A percentile compares a stretch with the other conserved stretches of the same genome.
phyloP scores from a whole-genome alignment of 2,797 vertebrate genomes.

The Coilia nasus region DNA sequence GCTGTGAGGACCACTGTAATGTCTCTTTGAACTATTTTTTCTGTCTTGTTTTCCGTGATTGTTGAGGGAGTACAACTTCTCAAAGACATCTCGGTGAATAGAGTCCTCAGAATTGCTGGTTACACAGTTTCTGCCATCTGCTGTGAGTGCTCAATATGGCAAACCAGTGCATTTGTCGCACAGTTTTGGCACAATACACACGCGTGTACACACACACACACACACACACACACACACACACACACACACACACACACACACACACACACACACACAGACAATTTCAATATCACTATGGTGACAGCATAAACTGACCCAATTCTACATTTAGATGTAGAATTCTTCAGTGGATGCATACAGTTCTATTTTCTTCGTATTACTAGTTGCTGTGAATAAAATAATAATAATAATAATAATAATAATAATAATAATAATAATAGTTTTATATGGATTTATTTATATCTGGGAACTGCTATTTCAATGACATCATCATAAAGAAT shows the following conservation, averaged over 20 bases:
- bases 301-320: conserved; percentile 16
- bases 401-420: too few relatives aligned
- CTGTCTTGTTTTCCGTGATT: conserved; percentile 70
- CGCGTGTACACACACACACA: not conserved
- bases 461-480: too few relatives aligned
- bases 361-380: too few relatives aligned
- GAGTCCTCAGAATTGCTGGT: conserved; percentile 49
- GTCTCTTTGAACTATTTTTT: conserved; percentile 73
- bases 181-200: conserved; percentile 31
- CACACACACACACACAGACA: not conserved
- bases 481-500: too few relatives aligned
- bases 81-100: conserved; percentile 53
- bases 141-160: conserved; percentile 47
- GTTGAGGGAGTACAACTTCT: conserved; percentile 63
- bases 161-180: conserved; percentile 35
- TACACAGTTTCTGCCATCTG: conserved; percentile 54
- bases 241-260: conserved; percentile 1
- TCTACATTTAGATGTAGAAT: not conserved
- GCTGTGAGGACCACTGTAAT: conserved; percentile 66
- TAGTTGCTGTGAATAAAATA: too few relatives aligned
- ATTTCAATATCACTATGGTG: conserved; percentile 6
- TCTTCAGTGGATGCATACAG: too few relatives aligned
- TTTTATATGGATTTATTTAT: too few relatives aligned
- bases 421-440: too few relatives aligned
- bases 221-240: not conserved